phyloP scores from a whole-genome alignment of 64 coral and sea anemone species.

The Catalaphyllia jardinei region DNA sequence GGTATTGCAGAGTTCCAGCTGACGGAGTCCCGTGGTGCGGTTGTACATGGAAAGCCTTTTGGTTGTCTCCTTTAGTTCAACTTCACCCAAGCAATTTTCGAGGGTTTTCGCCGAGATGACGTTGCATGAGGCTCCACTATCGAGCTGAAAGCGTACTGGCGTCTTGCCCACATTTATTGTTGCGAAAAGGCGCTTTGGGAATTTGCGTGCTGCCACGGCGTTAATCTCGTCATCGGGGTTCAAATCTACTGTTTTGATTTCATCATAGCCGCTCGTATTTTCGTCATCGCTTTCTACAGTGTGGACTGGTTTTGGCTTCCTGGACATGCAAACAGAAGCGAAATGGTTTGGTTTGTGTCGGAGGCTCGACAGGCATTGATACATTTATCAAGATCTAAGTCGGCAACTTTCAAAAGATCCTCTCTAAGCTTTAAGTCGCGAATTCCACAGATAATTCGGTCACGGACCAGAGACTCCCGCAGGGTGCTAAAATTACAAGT shows the following conservation, averaged over 20 bases:
- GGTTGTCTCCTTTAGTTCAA: not conserved
- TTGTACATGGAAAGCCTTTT: slow-evolving; percentile 11
- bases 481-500: slow-evolving; percentile 61
- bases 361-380: slow-evolving; percentile 21
- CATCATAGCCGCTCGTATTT: slow-evolving; percentile 19
- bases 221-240: not conserved
- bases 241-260: slow-evolving; percentile 21
- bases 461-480: slow-evolving; percentile 25
- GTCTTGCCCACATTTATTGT: slow-evolving; percentile 1
- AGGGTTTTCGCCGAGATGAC: not conserved
- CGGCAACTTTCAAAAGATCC: slow-evolving; percentile 25
- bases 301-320: slow-evolving; percentile 1
- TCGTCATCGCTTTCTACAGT: slow-evolving; percentile 19
- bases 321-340: slow-evolving; percentile 29
- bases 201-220: not conserved
- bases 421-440: slow-evolving; percentile 12
- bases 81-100: not conserved
- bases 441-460: slow-evolving; percentile 56
- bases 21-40: slow-evolving; percentile 16
- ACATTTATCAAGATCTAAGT: slow-evolving; percentile 42
- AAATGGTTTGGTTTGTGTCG: slow-evolving; percentile 54
- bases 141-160: slow-evolving; percentile 7
- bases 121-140: slow-evolving; percentile 10
- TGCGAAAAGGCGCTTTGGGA: not conserved
- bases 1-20: not conserved